These are phyloP conservation scores for Metridium senile DNA, from an alignment of 92 coral and sea anemone genomes.

Conservation along the genomic window DNA sequence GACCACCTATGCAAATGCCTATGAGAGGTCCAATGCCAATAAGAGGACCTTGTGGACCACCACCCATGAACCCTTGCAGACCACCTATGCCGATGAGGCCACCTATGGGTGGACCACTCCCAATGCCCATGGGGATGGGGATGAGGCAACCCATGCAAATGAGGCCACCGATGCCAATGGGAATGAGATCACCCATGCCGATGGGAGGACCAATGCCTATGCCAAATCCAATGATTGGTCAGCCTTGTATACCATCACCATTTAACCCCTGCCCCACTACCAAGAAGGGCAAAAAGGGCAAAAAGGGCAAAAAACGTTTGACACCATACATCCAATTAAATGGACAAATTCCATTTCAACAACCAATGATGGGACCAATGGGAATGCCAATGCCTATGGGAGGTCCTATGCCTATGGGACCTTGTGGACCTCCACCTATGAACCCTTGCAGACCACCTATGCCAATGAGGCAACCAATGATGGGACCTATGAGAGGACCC, in stretches of 20 bases:
- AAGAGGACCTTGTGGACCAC: constrained; percentile 6
- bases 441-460: constrained; percentile 44
- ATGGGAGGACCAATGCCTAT: constrained; percentile 28
- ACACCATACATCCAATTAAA: constrained; percentile 12
- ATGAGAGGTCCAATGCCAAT: constrained; percentile 16
- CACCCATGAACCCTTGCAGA: constrained; percentile 17
- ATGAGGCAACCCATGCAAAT: constrained; percentile 28
- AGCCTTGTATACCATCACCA: background rate
- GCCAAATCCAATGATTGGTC: constrained; percentile 1
- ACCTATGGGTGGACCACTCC: constrained; percentile 15
- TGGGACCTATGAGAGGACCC: constrained; percentile 26
- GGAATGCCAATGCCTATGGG: constrained; percentile 30
- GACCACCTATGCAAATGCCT: constrained; percentile 31
- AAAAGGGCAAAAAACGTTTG: constrained; percentile 3
- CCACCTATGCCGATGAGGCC: constrained; percentile 17
- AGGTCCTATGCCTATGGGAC: constrained; percentile 22
- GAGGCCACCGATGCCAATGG: constrained; percentile 48
- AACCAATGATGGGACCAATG: constrained; percentile 29
- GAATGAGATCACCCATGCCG: constrained; percentile 27
- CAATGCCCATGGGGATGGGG: no score
- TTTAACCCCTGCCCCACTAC: background rate
- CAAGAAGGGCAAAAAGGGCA: constrained; percentile 1
- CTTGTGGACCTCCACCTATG: constrained; percentile 9
- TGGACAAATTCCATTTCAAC: constrained; percentile 20
- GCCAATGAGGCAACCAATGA: constrained; percentile 13